Base-by-base conservation (phyloP, 2,888 invertebrate genomes). In the Germaria angustata region DNA sequence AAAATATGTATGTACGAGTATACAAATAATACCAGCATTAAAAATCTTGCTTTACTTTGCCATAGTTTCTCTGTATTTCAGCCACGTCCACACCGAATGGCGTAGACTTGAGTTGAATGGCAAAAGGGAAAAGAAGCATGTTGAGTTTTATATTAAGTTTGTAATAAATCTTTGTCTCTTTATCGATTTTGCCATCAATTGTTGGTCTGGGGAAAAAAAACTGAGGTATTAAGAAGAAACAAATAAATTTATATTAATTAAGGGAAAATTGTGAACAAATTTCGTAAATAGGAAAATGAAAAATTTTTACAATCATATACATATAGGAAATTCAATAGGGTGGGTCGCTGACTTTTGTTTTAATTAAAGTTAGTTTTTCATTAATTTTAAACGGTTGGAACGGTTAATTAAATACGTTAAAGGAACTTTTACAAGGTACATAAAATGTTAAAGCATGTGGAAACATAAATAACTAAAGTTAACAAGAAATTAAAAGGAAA, bases 121-220 rank as follows among this genome's bases (percentile, higher is more conserved):
- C 24, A 22, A 24, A 11, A 55, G 15, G 11, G 8, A 46, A 65
- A 22, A 9, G 17, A 46, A 68, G 39, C 32, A 51, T 68, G 22
- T 76, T 76, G 22, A 68, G 59, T 68, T 68, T 77, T 32, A 77
- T 68, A 68, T 68, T 44, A 77, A 77, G 68, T 77, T 77, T 68
- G 68, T 77, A 68, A 68, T 77, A 68, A 68, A 68, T 68, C 51
- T 68, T 68, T 59, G 59, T 76, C 41, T 59, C 39, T 39, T 76
- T 76, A 76, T 76, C 66, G 76, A 59, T 51, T 68, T 61, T 57
- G 5, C 55, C 55, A 57, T 55, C 75, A 57, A 75, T 65, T 55
- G 55, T 15, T 22, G n/a, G 44, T 65, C 20, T 75, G 53, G 34
- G 15, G 44, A 1, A 63, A 55, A 63, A 69, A 55, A 63, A 69